Evolutionary conservation across 1,140 invertebrate species (phyloP).

Genomic region (Nasonia vitripennis): DNA sequence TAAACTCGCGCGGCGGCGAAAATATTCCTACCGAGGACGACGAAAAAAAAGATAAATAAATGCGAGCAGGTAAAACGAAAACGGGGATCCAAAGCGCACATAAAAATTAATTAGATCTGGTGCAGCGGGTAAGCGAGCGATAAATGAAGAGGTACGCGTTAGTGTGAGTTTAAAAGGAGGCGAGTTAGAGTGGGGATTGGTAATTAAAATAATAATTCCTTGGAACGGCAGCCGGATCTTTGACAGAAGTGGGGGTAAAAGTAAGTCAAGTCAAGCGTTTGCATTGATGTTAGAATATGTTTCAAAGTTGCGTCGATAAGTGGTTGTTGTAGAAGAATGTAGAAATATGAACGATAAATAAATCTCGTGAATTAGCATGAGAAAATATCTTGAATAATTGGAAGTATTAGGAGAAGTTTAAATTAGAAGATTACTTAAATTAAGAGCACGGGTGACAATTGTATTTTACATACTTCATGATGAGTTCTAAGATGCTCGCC

Average conservation of each 20-base stretch:
- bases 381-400: too few relatives aligned
- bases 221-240: not conserved
- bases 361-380: too few relatives aligned
- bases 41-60: constrained; percentile 8
- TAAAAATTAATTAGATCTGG: constrained; percentile 51
- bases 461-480: too few relatives aligned
- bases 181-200: not conserved
- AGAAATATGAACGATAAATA: too few relatives aligned
- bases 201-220: constrained; percentile 53
- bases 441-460: too few relatives aligned
- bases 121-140: constrained; percentile 8
- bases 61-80: constrained; percentile 10
- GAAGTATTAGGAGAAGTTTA: too few relatives aligned
- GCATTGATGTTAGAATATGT: too few relatives aligned
- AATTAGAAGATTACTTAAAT: too few relatives aligned
- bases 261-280: too few relatives aligned
- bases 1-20: constrained; percentile 17
- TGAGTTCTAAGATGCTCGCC: not conserved
- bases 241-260: too few relatives aligned
- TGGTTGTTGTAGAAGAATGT: too few relatives aligned
- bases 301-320: too few relatives aligned
- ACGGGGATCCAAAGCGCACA: constrained; percentile 5
- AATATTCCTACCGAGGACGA: constrained; percentile 25
- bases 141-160: constrained; percentile 46
- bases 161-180: constrained; percentile 29